Conservation (phyloP, 2,113 vertebrate genomes). For the Eira barbara region DNA sequence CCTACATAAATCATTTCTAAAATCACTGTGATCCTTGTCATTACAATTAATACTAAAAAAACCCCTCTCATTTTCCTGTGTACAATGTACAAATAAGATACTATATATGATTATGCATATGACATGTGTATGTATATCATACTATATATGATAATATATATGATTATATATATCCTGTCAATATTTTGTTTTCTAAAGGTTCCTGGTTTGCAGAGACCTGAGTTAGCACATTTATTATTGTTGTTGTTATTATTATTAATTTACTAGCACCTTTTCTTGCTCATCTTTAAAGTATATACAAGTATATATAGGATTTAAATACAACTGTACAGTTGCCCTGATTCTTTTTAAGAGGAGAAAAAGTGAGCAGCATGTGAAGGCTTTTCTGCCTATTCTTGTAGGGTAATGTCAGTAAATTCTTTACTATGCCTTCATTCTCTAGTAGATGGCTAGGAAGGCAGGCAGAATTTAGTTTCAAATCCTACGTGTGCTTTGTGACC, state of each 20-base stretch:
- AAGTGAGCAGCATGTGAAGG: background rate
- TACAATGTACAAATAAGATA: constrained; percentile 43
- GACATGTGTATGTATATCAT: too few relatives aligned
- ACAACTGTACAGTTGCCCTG: background rate
- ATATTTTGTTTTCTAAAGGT: constrained; percentile 65
- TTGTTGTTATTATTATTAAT: background rate
- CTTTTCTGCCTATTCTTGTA: background rate
- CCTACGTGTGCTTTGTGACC: background rate
- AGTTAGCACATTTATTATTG: background rate
- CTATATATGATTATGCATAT: background rate
- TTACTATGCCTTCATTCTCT: background rate
- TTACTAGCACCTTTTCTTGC: background rate
- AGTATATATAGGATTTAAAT: background rate
- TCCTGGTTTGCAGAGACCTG: constrained; percentile 7
- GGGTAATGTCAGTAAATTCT: background rate
- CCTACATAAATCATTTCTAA: constrained; percentile 52
- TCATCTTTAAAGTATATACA: background rate
- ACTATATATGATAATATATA: background rate
- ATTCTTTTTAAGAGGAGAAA: background rate
- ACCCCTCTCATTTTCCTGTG: background rate
- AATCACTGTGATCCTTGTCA: constrained; percentile 22
- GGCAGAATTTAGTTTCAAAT: background rate
- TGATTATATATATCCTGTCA: constrained; percentile 44
- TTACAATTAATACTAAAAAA: constrained; percentile 56
- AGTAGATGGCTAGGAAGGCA: background rate